Base-by-base conservation (phyloP, 2,113 vertebrate species). In the Terrapene triunguis region DNA sequence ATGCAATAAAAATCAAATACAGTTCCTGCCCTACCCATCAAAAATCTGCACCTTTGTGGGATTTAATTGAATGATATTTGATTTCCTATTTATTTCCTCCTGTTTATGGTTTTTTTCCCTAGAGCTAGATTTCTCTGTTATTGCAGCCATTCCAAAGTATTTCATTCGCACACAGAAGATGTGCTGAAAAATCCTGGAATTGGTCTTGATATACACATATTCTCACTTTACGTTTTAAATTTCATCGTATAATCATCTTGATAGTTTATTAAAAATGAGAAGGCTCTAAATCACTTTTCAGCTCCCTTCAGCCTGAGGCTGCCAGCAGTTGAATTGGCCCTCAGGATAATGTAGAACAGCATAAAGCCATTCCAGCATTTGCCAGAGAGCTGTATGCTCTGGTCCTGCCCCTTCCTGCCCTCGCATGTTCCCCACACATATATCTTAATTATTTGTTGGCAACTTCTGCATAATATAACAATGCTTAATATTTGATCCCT, bases 161-260 rank as follows among this genome's bases (percentile, higher is more conserved):
- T 82, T 22, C 38, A 29, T 44, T 84, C 44, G 24, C 59, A 5
- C 16, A 8, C 22, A 10, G 2, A 27, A 80, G 74, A 24, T 10
- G 1, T 1, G 38, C 27, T 50, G 14, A 21, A 65, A 19, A 38
- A 24, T 17, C 35, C 35, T 69, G 62, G 35, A 62, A 19, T 21
- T n/a, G 22, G 50, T 86, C 89, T 83, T 86, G 86, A n/a, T 87
- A 24, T 5, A 69, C 74, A 87, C 82, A 38, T 21, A 17, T 51
- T 79, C 72, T 55, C 44, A 1, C 80, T 80, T 87, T 74, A 12
- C 4, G 5, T 24, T 42, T 76, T 76, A 76, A 44, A 76, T 76
- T 29, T 69, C 94, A 57, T 84, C 62, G 11, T 55, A 0, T 42
- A 1, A 1, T 0, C 4, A 38, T 48, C 0, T n/a, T 74, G 42